Conservation (phyloP, 2,113 vertebrate species). For the Atlantisia rogersi region DNA sequence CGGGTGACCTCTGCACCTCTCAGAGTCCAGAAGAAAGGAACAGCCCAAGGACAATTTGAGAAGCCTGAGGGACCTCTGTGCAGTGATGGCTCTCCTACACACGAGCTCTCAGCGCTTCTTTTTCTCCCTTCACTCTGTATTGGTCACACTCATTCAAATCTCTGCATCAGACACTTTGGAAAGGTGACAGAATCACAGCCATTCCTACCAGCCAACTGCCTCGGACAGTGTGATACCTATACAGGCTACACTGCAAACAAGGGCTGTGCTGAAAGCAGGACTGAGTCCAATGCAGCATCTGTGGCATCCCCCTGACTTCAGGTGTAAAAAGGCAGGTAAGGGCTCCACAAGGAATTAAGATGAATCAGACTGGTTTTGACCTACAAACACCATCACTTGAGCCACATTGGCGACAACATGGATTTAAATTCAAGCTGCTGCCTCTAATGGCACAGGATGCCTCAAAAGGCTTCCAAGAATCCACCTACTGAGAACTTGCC, state of each 20-base stretch:
- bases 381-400: background rate
- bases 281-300: accelerated
- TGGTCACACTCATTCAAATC: background rate
- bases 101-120: background rate
- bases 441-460: background rate
- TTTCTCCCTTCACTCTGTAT: background rate
- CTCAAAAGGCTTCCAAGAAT: background rate
- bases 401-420: background rate
- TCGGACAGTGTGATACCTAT: background rate
- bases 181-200: background rate
- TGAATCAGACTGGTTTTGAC: background rate
- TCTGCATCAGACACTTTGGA: background rate
- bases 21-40: background rate
- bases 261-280: background rate
- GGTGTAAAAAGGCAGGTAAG: background rate
- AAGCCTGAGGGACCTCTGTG: background rate
- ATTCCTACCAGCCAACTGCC: background rate
- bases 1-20: background rate
- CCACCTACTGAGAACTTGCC: background rate
- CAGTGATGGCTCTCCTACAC: background rate
- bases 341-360: background rate
- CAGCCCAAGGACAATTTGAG: background rate
- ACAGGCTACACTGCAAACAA: background rate
- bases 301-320: background rate
- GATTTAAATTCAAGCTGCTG: background rate